Conservation (phyloP, 2,888 invertebrate genomes). For the Disparrhopalites patrizii region DNA sequence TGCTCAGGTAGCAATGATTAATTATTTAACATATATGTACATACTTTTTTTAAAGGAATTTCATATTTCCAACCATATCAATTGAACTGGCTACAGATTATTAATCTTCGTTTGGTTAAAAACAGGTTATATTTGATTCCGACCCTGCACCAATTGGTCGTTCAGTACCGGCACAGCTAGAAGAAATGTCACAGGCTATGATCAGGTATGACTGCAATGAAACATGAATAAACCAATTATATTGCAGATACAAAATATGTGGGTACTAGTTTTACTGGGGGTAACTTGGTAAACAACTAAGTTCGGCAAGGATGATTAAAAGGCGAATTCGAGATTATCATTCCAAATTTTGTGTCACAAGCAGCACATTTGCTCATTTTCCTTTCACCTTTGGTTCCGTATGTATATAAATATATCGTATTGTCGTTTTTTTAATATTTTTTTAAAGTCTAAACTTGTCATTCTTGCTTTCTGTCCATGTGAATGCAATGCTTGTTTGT, state of each 20-base stretch:
- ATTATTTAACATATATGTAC: not conserved
- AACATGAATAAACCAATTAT: too few relatives aligned
- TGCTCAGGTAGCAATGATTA: constrained; percentile 57
- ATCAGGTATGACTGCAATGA: constrained; percentile 64
- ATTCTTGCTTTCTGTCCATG: not conserved
- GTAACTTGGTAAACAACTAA: too few relatives aligned
- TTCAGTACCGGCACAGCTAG: constrained; percentile 80
- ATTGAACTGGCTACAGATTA: not conserved
- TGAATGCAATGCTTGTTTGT: not conserved
- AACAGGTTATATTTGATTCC: constrained; percentile 89
- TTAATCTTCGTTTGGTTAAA: constrained; percentile 25
- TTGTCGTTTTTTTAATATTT: not conserved
- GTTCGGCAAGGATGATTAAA: constrained; percentile 38
- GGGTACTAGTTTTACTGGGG: too few relatives aligned
- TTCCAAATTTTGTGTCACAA: not conserved
- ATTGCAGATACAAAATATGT: too few relatives aligned
- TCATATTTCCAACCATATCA: not conserved
- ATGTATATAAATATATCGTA: too few relatives aligned
- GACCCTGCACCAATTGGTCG: constrained; percentile 92
- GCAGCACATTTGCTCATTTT: too few relatives aligned
- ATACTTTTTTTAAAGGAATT: not conserved
- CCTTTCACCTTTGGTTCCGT: too few relatives aligned
- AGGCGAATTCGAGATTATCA: constrained; percentile 43
- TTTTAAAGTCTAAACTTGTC: not conserved
- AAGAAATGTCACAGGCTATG: constrained; percentile 99